These are phyloP conservation scores for Sinocyclocheilus maitianheensis DNA, from an alignment of 2,113 vertebrate species.

Conservation along the genomic window DNA sequence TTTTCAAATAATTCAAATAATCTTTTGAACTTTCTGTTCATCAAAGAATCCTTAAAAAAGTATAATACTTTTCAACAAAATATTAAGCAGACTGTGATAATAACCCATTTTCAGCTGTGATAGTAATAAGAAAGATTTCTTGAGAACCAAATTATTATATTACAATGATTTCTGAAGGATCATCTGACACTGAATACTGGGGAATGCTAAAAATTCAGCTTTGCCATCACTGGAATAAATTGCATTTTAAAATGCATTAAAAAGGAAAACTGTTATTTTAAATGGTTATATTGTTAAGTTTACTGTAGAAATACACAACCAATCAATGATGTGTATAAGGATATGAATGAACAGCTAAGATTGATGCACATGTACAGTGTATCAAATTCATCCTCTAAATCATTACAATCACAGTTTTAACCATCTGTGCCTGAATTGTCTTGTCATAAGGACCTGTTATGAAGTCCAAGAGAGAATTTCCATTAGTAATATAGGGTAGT, in stretches of 20 bases:
- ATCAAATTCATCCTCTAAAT: not conserved
- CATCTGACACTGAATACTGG: no score
- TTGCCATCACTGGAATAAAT: not conserved
- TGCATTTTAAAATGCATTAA: not conserved
- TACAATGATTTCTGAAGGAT: no score
- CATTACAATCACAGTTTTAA: not conserved
- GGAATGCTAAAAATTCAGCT: no score
- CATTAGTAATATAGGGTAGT: not conserved
- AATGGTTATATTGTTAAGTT: not conserved
- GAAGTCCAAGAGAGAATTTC: not conserved
- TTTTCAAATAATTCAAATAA: no score
- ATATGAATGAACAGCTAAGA: not conserved
- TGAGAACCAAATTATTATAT: no score
- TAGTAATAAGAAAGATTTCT: no score
- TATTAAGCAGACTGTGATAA: no score
- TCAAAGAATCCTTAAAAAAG: no score
- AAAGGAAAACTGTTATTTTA: not conserved
- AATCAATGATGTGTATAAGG: not conserved
- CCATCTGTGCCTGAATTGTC: not conserved
- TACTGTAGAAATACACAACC: no score
- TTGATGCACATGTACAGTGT: not conserved
- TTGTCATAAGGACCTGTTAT: not conserved
- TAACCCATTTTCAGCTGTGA: no score
- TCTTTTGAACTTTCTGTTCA: no score
- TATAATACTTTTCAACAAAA: no score